phyloP scores from a whole-genome alignment of 2,113 vertebrate species.

The Eulemur rufifrons region DNA sequence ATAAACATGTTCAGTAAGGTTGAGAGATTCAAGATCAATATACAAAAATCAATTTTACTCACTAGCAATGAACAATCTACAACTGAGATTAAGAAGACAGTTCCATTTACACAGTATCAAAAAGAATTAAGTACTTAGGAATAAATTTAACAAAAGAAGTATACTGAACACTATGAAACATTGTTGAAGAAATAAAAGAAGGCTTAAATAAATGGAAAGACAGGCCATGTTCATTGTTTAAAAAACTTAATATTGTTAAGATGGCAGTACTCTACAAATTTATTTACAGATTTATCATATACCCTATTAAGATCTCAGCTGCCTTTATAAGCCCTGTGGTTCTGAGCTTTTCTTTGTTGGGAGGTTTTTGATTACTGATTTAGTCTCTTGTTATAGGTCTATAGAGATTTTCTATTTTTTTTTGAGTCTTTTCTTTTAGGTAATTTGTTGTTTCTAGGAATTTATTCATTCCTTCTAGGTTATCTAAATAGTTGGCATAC shows the following conservation, averaged over 20 bases:
- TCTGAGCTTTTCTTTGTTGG: not conserved
- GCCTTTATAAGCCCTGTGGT: not conserved
- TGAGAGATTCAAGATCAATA: not conserved
- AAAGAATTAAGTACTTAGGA: not conserved
- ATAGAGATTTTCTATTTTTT: not conserved
- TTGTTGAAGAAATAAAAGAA: not conserved
- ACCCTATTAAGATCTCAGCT: not conserved
- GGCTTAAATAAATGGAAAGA: not conserved
- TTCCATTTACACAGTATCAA: not conserved
- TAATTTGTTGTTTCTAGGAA: not conserved
- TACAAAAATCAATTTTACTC: not conserved
- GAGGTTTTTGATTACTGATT: not conserved
- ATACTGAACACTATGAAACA: not conserved
- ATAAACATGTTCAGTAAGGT: not conserved
- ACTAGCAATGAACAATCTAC: not conserved
- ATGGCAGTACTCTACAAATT: not conserved
- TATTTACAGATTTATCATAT: not conserved
- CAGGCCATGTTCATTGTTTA: not conserved
- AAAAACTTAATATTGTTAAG: not conserved
- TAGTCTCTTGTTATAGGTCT: not conserved
- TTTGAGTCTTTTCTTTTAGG: not conserved
- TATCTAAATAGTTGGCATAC: not conserved
- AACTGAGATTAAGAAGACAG: not conserved
- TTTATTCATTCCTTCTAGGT: not conserved
- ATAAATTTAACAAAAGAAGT: not conserved